Percentiles rank a stretch among this genome's conserved stretches.
Evolutionary conservation across 2,888 invertebrate species (phyloP).

Genomic region (Hirtodrosophila confusa): DNA sequence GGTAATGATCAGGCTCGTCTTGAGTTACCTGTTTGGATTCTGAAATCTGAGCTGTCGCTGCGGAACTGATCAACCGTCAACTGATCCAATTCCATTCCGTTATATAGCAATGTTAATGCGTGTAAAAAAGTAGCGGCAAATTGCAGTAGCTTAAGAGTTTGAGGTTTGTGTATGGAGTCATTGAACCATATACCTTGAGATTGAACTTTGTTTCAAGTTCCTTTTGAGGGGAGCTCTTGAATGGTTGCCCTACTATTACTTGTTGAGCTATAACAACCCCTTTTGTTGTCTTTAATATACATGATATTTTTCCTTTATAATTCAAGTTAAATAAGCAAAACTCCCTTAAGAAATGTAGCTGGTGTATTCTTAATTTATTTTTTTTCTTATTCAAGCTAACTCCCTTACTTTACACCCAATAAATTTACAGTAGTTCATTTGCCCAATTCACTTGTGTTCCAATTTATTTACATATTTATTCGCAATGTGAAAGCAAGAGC

Average conservation of each 20-base stretch:
- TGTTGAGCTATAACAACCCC: conserved; percentile 5
- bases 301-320: too few species aligned
- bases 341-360: too few species aligned
- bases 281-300: too few species aligned
- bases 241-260: background rate
- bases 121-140: conserved; percentile 18
- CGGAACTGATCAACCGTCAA: conserved; percentile 53
- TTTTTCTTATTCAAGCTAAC: too few species aligned
- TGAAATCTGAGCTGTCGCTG: conserved; percentile 48
- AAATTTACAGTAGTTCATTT: too few species aligned
- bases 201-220: conserved; percentile 5
- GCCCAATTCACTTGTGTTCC: background rate
- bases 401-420: too few species aligned
- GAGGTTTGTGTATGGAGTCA: conserved; percentile 14
- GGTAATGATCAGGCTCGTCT: conserved; percentile 29
- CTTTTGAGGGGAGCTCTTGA: conserved; percentile 1
- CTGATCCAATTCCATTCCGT: conserved; percentile 42
- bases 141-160: conserved; percentile 12
- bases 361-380: too few species aligned
- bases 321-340: background rate
- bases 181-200: conserved; percentile 22
- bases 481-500: background rate
- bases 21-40: conserved; percentile 48
- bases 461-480: conserved; percentile 5
- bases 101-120: conserved; percentile 20